Evolutionary conservation across 2,888 invertebrate species (phyloP).

Genomic region (Endotricha flammealis): DNA sequence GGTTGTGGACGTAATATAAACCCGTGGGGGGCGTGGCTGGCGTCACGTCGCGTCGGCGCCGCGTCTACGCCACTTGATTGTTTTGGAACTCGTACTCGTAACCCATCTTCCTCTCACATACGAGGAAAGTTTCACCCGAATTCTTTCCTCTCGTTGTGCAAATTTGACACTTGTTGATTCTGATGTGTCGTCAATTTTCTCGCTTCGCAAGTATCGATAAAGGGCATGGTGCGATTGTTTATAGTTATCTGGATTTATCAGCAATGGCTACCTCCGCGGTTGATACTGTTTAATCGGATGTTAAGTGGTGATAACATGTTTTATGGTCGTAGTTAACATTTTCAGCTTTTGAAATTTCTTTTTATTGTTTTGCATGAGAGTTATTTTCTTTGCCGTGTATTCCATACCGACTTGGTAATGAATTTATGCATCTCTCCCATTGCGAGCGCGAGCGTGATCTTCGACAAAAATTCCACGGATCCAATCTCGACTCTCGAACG

Average conservation of each 20-base stretch:
- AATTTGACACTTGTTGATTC: slow-evolving; percentile 15
- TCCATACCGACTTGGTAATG: slow-evolving; percentile 49
- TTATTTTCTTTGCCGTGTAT: slow-evolving; percentile 33
- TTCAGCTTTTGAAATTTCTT: neutral
- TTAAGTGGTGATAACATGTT: neutral
- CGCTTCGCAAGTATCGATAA: neutral
- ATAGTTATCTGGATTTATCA: neutral
- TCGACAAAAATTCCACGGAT: slow-evolving; percentile 67
- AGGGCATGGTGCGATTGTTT: neutral
- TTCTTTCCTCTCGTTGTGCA: slow-evolving; percentile 11
- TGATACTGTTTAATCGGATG: neutral
- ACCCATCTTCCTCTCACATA: slow-evolving; percentile 26
- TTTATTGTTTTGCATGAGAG: slow-evolving; percentile 13
- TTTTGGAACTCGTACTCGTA: slow-evolving; percentile 40
- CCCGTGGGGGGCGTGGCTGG: slow-evolving; percentile 60
- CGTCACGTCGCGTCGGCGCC: slow-evolving; percentile 69
- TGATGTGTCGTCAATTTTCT: slow-evolving; percentile 6
- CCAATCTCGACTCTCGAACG: slow-evolving; percentile 69
- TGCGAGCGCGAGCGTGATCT: slow-evolving; percentile 57
- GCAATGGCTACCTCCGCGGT: neutral
- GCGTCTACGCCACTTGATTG: slow-evolving; percentile 48
- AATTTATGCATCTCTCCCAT: slow-evolving; percentile 50
- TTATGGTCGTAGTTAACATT: neutral
- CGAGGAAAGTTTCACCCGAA: slow-evolving; percentile 17
- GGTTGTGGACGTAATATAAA: slow-evolving; percentile 43